phyloP scores from a whole-genome alignment of 2,888 invertebrate genomes.

The Tetragnatha montana region DNA sequence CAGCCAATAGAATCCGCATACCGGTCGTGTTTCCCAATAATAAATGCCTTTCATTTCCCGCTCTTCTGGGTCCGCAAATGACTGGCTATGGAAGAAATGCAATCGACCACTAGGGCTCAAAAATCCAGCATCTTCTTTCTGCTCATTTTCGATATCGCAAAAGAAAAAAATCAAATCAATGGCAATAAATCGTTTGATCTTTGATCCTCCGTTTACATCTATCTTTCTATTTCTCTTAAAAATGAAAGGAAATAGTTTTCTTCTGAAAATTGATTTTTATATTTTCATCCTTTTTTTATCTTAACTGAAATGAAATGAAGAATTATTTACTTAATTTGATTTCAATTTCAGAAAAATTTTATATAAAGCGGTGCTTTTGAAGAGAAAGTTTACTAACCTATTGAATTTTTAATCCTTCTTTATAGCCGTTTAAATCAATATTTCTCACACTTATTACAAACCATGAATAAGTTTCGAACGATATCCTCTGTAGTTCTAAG shows the following conservation, averaged over 20 bases:
- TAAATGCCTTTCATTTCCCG: conserved; percentile 48
- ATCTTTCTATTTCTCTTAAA: neutral
- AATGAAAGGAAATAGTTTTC: neutral
- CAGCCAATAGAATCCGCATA: conserved; percentile 36
- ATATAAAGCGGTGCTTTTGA: neutral
- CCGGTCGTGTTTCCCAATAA: conserved; percentile 46
- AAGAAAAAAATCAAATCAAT: neutral
- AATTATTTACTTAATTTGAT: neutral
- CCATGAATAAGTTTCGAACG: neutral
- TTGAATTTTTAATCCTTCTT: neutral
- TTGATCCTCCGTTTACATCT: neutral
- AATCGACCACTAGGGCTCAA: neutral
- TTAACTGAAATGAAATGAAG: neutral
- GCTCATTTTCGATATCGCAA: neutral
- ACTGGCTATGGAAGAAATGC: conserved; percentile 3
- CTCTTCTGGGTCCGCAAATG: conserved; percentile 23
- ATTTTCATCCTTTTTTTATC: neutral
- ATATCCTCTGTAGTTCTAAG: neutral
- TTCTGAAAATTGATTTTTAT: neutral
- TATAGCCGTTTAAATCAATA: neutral
- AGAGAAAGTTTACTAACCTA: neutral
- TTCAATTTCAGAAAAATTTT: neutral
- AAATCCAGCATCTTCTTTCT: neutral
- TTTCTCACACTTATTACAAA: neutral
- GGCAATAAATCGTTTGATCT: neutral